Evolutionary conservation across 2,797 vertebrate genomes (phyloP), one percentile per base, ranked within the genome.

Genomic region (Melopsittacus undulatus): DNA sequence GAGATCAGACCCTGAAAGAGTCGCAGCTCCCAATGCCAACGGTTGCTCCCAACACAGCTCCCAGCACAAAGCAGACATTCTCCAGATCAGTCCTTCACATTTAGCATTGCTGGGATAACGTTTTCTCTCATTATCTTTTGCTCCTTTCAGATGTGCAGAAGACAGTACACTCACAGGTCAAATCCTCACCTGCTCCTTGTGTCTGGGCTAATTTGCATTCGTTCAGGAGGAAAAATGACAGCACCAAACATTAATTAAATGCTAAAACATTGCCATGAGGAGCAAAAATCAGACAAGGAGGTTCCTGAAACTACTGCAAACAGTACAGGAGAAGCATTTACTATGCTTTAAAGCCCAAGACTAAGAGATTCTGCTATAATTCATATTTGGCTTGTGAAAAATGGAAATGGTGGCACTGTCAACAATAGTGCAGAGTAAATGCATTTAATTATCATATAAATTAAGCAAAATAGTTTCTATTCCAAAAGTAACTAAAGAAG

Each of bases 371-470:
- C 57, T 57, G 66, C 52, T 72, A 4, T 5, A 72, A 78, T 42
- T 83, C 11, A 0, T 3, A 15, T 38, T 57, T 61, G 4, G n/a
- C 63, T 45, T 8, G 64, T 2, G 2, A 42, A 32, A 21, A 59
- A 51, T 24, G 42, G 68, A 66, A 91, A 61, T 2, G 15, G 38
- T 48, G 21, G 26, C 51, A 34, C 43, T 7, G 22, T 5, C 69
- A 64, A 52, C 26, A 32, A 4, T 0, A 63, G n/a, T 0, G 0
- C 26, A 20, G 38, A 66, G 36, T 20, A 63, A 93, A 76, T 24
- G 13, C 8, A 46, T 51, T 76, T 42, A 52, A 54, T 42, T 38
- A 19, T 43, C 32, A 13, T 16, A 14, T 3, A n/a, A 83, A 59
- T 16, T 11, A 23, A 87, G 38, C 8, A 22, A 38, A 80, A 74